A percentile compares a stretch with the other conserved stretches of the same genome.
These are phyloP conservation scores for Naso thynnoides DNA, from an alignment of 2,797 vertebrate species.

Conservation along the genomic window DNA sequence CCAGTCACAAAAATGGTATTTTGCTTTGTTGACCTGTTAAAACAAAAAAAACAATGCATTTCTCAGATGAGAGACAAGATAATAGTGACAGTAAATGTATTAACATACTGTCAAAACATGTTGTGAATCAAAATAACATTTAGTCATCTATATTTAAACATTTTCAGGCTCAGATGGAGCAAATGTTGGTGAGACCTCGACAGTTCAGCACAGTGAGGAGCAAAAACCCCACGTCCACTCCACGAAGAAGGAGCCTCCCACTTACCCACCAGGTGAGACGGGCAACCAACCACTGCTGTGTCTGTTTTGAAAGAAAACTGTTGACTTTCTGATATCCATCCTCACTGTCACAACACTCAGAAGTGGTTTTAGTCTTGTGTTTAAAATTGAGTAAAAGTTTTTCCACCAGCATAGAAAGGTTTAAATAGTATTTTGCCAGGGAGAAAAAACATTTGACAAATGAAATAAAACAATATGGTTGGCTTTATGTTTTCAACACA, in stretches of 20 bases:
- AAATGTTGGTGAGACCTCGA: conserved; percentile 17
- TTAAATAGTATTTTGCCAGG: too few relatives aligned
- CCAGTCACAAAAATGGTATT: too few relatives aligned
- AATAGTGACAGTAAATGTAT: neutral
- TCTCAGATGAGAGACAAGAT: too few relatives aligned
- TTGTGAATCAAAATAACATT: too few relatives aligned
- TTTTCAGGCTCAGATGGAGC: conserved; percentile 53
- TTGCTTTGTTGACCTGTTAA: too few relatives aligned
- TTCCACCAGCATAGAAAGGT: too few relatives aligned
- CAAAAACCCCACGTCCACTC: conserved; percentile 53
- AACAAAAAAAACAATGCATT: too few relatives aligned
- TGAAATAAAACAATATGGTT: too few relatives aligned
- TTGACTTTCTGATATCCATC: neutral
- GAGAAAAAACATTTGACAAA: too few relatives aligned
- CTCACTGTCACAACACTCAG: neutral
- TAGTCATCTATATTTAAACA: neutral
- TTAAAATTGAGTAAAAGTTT: too few relatives aligned
- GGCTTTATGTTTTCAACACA: too few relatives aligned
- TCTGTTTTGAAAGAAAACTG: neutral
- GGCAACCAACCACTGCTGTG: neutral
- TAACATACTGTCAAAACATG: neutral
- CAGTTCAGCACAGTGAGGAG: conserved; percentile 58
- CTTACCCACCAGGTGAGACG: conserved; percentile 79
- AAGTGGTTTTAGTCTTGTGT: too few relatives aligned
- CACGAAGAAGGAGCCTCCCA: conserved; percentile 80